Evolutionary conservation across 2,797 vertebrate genomes (phyloP), one percentile per base, ranked within the genome.

Genomic region (Microctenopoma lineatum): DNA sequence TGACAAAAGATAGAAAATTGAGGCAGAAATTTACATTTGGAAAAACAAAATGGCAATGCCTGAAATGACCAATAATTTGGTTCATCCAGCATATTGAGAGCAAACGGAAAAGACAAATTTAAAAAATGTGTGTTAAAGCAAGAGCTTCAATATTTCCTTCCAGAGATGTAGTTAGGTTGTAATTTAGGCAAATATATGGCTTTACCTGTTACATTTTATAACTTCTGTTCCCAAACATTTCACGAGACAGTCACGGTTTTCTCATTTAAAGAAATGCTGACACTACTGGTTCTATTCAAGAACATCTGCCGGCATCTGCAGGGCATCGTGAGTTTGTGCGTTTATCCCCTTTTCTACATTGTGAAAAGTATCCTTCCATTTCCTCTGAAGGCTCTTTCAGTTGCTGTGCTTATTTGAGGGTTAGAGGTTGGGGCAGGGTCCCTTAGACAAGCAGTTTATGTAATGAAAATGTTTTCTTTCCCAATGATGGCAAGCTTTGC

Each of bases 381-480:
- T 61, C 56, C 47, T 72, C 34, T 66, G 27, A 41, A 59, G 36
- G 32, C 60, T 67, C 47, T 44, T 41, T 66, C 59, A 47, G 58
- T 70, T 47, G 32, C 55, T 69, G 45, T 57, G 68, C 59, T 81
- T 73, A 75, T 52, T 73, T 46, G 55, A 62, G 61, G 67, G 61
- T 83, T 77, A 61, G 82, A 77, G 53, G 64, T 71, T 67, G 70
- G 68, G 65, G 51, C 71, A 56, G 55, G 57, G 70, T 81, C 69
- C 61, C 66, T 80, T 62, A 64, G 56, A 84, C 72, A 75, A 87
- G 80, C 80, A 83, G 54, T 77, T 86, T 76, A 82, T 83, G 77
- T 87, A 86, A 83, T 80, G 52, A 83, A 88, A 90, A 89, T 79
- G 73, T 86, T 86, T 89, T 87, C 60, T 46, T 86, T 88, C 84